Percentiles rank a stretch among this genome's conserved stretches.
Conservation (phyloP, 2,113 vertebrate genomes). For the Tachycineta bicolor region DNA sequence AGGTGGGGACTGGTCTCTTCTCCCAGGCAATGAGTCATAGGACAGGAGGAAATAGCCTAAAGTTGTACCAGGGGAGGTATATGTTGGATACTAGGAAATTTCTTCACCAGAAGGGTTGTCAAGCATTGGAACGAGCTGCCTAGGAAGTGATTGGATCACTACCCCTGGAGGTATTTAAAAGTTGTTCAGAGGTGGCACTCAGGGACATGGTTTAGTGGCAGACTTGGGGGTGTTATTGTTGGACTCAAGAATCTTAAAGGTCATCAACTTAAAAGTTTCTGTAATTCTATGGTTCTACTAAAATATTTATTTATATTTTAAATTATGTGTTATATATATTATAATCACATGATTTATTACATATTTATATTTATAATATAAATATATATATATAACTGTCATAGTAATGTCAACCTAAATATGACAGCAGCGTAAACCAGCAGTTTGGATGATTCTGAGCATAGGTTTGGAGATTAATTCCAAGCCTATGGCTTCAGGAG, state of each 20-base stretch:
- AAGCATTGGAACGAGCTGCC: neutral
- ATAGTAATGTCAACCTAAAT: neutral
- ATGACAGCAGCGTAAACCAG: neutral
- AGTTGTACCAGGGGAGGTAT: neutral
- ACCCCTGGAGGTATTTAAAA: neutral
- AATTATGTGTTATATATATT: no score
- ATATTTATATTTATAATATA: neutral
- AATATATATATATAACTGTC: neutral
- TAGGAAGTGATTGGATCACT: neutral
- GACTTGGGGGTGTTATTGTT: neutral
- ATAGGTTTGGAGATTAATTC: neutral
- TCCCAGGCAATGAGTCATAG: neutral
- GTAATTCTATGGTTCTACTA: neutral
- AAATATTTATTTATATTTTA: neutral
- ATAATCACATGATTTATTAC: neutral
- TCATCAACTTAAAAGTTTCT: neutral
- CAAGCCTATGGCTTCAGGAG: neutral
- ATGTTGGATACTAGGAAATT: neutral
- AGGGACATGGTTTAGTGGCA: neutral
- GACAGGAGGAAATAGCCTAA: neutral
- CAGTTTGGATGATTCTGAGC: neutral
- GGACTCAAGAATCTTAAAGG: neutral
- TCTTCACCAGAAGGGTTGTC: neutral
- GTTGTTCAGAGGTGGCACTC: rapidly evolving
- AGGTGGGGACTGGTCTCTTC: neutral